Conservation (phyloP, 2,797 vertebrate genomes). For the Lepus oiostolus region DNA sequence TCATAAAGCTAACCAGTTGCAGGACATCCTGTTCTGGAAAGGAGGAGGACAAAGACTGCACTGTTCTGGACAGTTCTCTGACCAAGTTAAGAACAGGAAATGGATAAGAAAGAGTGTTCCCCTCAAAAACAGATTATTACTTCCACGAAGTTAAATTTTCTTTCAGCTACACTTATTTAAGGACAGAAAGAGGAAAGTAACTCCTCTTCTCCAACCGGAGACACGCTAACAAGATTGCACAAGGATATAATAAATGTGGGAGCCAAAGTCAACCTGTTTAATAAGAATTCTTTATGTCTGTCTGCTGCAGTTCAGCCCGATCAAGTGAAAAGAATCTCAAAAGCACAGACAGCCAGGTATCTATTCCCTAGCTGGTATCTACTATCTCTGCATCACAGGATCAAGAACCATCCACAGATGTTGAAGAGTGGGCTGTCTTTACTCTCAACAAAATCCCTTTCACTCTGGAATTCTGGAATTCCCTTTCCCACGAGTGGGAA, state of each 20-base stretch:
- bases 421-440: background rate
- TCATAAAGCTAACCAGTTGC: background rate
- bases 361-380: background rate
- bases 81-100: constrained; percentile 26
- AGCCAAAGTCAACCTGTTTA: constrained; percentile 1
- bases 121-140: background rate
- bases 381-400: background rate
- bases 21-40: background rate
- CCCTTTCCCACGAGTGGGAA: background rate
- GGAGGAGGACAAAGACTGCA: background rate
- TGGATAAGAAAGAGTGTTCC: background rate
- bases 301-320: background rate
- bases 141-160: background rate
- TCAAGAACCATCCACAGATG: background rate
- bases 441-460: constrained; percentile 10
- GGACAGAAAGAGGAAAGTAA: background rate
- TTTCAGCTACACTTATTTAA: background rate
- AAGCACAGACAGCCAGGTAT: background rate
- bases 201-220: background rate
- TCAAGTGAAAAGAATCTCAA: background rate
- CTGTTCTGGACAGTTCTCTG: background rate
- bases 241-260: background rate
- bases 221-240: background rate
- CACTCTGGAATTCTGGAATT: background rate
- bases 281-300: background rate